Conservation (phyloP, 2,797 vertebrate species). For the Sebastes ruberrimus region DNA sequence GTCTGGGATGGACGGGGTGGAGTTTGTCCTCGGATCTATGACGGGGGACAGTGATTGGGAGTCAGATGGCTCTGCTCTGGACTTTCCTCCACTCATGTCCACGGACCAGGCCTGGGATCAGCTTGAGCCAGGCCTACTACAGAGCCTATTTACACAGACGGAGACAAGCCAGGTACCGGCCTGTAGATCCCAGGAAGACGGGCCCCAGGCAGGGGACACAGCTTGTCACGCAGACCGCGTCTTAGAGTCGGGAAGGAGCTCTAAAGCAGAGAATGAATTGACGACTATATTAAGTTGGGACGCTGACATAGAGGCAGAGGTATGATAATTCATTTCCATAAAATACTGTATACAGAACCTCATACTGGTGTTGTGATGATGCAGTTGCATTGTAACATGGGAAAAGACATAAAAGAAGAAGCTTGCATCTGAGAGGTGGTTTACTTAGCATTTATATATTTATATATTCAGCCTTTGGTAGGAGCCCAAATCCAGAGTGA, state of each 20-base stretch:
- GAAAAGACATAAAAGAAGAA: background rate
- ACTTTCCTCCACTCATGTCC: constrained; percentile 53
- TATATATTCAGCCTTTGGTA: background rate
- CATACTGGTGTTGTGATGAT: background rate
- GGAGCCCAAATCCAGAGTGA: constrained; percentile 1
- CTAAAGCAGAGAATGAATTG: constrained; percentile 46
- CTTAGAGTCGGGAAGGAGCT: constrained; percentile 30
- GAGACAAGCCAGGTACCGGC: constrained; percentile 40
- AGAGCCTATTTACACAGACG: constrained; percentile 74
- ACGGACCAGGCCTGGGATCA: constrained; percentile 78
- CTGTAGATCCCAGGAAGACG: constrained; percentile 21
- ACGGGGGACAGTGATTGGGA: constrained; percentile 87
- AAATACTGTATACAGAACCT: background rate
- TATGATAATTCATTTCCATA: constrained; percentile 37
- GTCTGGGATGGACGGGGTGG: constrained; percentile 81
- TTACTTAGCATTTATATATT: constrained; percentile 5
- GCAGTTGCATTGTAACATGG: background rate
- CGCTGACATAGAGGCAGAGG: constrained; percentile 58
- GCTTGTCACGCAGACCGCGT: constrained; percentile 23
- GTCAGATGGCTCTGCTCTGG: constrained; percentile 77
- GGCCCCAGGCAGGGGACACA: background rate
- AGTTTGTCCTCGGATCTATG: constrained; percentile 82
- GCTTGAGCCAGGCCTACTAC: constrained; percentile 80
- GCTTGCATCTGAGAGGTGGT: background rate
- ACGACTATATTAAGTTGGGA: constrained; percentile 20